phyloP scores from a whole-genome alignment of 2,797 vertebrate genomes.

The Urocyon cinereoargenteus region DNA sequence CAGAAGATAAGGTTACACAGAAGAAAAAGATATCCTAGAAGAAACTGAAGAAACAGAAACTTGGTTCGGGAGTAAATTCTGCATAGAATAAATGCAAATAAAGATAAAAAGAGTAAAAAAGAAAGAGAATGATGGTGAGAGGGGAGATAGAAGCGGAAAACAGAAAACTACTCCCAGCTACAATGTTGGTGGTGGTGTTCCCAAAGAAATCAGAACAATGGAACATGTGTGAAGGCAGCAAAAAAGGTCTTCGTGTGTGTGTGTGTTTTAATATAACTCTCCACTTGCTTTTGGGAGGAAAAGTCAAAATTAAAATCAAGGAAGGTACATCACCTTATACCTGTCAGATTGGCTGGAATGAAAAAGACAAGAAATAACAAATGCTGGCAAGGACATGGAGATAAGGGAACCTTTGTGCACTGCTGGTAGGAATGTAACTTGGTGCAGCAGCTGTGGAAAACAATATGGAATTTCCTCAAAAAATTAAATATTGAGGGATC shows the following conservation, averaged over 20 bases:
- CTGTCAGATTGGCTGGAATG: background rate
- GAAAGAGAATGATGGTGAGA: background rate
- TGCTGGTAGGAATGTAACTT: background rate
- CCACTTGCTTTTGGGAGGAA: background rate
- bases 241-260: background rate
- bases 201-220: background rate
- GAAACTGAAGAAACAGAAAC: background rate
- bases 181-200: background rate
- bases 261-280: background rate
- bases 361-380: background rate
- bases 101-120: background rate
- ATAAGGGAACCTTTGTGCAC: background rate
- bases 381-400: background rate
- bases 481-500: background rate
- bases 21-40: background rate
- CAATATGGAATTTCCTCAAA: background rate
- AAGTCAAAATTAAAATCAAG: constrained; percentile 41
- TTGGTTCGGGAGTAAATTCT: background rate
- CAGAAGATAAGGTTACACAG: background rate
- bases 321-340: background rate
- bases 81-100: background rate
- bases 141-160: background rate
- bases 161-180: background rate
- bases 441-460: background rate
- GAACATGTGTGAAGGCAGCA: background rate